Conservation (phyloP, 2,888 invertebrate species). For the Drosophila flavopinicola region DNA sequence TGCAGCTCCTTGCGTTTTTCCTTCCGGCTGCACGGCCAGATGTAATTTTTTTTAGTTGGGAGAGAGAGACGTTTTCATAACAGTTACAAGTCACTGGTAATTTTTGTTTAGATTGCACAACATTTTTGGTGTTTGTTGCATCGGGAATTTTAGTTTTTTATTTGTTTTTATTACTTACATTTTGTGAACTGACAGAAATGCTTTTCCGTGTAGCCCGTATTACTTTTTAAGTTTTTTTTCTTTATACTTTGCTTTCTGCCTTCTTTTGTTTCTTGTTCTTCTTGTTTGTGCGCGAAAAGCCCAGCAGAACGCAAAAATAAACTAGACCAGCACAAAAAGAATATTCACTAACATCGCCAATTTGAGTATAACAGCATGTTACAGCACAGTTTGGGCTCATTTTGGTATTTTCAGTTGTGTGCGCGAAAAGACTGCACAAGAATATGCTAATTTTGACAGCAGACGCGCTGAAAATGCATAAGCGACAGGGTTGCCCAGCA, state of each 20-base stretch:
- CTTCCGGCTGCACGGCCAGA: conserved; percentile 32
- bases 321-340: too few relatives aligned
- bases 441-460: conserved; percentile 36
- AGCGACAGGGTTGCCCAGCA: conserved; percentile 6
- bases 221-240: conserved; percentile 39
- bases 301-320: too few relatives aligned
- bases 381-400: too few relatives aligned
- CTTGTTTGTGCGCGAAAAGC: too few relatives aligned
- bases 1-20: conserved; percentile 1
- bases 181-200: conserved; percentile 64
- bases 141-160: conserved; percentile 20
- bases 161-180: conserved; percentile 65
- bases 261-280: conserved; percentile 65
- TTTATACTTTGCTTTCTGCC: conserved; percentile 37
- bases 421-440: conserved; percentile 39
- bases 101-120: conserved; percentile 59
- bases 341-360: too few relatives aligned
- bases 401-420: too few relatives aligned
- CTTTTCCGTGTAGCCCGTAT: conserved; percentile 34
- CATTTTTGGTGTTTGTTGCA: conserved; percentile 49
- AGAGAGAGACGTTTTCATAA: conserved; percentile 71
- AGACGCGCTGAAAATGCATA: conserved; percentile 16
- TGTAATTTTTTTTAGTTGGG: conserved; percentile 21
- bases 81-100: conserved; percentile 57
- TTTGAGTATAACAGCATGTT: too few relatives aligned